Evolutionary conservation across 2,113 vertebrate species (phyloP), one percentile per base, ranked within the genome.

Genomic region (Strigops habroptila): DNA sequence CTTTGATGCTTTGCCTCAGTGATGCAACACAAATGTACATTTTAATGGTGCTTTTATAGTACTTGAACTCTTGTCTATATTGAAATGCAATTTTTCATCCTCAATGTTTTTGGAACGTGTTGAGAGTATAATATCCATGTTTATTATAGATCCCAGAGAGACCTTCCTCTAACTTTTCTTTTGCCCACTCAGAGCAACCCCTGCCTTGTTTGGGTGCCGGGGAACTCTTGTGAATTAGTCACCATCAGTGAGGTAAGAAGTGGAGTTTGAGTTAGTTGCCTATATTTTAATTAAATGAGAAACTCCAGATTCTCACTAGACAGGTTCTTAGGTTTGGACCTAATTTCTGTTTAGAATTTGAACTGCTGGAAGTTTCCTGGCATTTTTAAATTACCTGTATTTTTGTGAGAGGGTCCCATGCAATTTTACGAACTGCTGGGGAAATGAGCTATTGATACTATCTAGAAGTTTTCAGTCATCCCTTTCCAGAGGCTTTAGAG

Each of bases 1-100:
- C 93, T 96, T 91, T 94, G 90, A 94, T 93, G 64, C 69, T 94
- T 35, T 93, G 88, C 92, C 88, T 78, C 92, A 87, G 80, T 94
- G 90, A 90, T 91, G 90, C 91, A 80, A 85, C 76, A 83, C 37
- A 88, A 94, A 90, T 77, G 73, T 57, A 76, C 28, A 7, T 92
- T 96, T 95, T 93, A 95, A 86, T 84, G 62, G 43, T 73, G 52
- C 60, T 92, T 96, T 87, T 91, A 79, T 41, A 57, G 83, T 57
- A 62, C 57, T 92, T 93, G 80, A 88, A 94, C 69, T 91, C 77
- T 79, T 92, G 83, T 49, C 65, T 91, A 30, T 69, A 88, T 28
- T 82, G 77, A 93, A 92, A 76, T 49, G 60, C 88, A 68, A 1
- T 86, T 93, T 92, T 94, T 96, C 83, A 91, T 85, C 76, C 77